Conservation (phyloP, 2,888 invertebrate species). For the Spisula subtruncata region DNA sequence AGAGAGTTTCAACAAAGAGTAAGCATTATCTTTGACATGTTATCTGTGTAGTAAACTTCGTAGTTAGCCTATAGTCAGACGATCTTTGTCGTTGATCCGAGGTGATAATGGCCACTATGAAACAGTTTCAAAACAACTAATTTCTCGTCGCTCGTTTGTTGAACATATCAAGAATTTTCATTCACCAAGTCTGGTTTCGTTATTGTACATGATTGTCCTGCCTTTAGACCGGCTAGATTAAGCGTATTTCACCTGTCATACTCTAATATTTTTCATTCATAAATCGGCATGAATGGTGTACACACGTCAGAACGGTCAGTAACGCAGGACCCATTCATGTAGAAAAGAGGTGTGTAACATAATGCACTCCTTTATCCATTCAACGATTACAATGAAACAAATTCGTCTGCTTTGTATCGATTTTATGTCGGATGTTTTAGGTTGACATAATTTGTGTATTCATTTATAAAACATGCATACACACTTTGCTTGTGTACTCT, state of each 20-base stretch:
- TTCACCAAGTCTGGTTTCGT: background rate
- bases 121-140: slow-evolving; percentile 9
- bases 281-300: slow-evolving; percentile 71
- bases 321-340: slow-evolving; percentile 46
- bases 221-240: background rate
- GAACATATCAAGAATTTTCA: background rate
- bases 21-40: slow-evolving; percentile 70
- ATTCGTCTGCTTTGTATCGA: background rate
- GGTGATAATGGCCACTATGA: slow-evolving; percentile 15
- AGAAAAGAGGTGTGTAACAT: slow-evolving; percentile 16
- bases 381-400: background rate
- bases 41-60: background rate
- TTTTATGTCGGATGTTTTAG: background rate
- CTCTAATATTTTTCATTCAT: slow-evolving; percentile 65
- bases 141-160: background rate
- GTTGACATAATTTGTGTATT: too few relatives aligned
- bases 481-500: too few relatives aligned
- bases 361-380: background rate
- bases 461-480: too few relatives aligned
- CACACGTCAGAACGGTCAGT: slow-evolving; percentile 57
- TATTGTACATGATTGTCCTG: background rate
- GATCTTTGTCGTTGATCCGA: slow-evolving; percentile 18
- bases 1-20: slow-evolving; percentile 80
- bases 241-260: background rate
- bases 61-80: background rate